phyloP scores from a whole-genome alignment of 2,113 vertebrate genomes.

The Aythya baeri region DNA sequence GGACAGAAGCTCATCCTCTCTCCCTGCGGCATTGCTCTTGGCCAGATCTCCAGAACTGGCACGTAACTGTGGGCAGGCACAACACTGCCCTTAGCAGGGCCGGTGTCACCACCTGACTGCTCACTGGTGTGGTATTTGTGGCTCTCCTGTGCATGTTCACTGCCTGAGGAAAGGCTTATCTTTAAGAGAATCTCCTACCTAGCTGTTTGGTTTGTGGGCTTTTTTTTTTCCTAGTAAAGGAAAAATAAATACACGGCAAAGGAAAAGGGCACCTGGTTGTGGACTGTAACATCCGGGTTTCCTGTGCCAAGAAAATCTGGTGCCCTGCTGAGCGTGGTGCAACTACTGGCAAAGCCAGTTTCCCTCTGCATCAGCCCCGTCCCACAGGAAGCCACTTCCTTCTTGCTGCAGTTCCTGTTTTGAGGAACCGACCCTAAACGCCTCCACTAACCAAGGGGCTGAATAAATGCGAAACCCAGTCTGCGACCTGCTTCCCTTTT shows the following conservation, averaged over 20 bases:
- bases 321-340: not conserved
- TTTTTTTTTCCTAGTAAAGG: not conserved
- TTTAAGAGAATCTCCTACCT: not conserved
- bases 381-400: not conserved
- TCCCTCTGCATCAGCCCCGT: not conserved
- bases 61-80: accelerated
- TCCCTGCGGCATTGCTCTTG: not conserved
- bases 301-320: not conserved
- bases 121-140: not conserved
- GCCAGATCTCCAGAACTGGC: not conserved
- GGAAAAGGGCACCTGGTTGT: not conserved
- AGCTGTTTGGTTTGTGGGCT: too few relatives aligned
- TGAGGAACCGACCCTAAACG: not conserved
- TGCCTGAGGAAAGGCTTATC: not conserved
- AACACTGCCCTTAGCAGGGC: not conserved
- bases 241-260: not conserved
- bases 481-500: conserved; percentile 10
- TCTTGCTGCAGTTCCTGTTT: not conserved
- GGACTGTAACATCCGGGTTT: not conserved
- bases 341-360: not conserved
- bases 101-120: accelerated
- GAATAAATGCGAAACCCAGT: not conserved
- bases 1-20: not conserved
- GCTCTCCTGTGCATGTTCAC: not conserved
- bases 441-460: not conserved